Evolutionary conservation across 1,140 invertebrate genomes (phyloP).

Genomic region (Pseudomyrmex concolor): DNA sequence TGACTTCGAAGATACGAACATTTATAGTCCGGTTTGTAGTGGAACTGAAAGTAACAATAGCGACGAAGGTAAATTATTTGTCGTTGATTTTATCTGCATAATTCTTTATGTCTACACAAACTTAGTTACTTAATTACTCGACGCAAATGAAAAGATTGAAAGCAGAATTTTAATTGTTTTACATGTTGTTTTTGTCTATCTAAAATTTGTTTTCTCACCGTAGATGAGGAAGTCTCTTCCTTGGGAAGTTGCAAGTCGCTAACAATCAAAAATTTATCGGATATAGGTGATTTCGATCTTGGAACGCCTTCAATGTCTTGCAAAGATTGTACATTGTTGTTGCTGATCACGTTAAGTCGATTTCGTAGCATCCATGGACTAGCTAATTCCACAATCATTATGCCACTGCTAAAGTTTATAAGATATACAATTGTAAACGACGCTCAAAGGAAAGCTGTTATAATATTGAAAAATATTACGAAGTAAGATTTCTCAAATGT

Average conservation of each 20-base stretch:
- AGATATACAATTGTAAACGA: slow-evolving; percentile 74
- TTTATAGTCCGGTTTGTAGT: slow-evolving; percentile 83
- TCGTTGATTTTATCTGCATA: neutral
- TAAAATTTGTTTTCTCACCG: neutral
- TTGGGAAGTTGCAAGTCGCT: slow-evolving; percentile 75
- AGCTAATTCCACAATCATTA: slow-evolving; percentile 78
- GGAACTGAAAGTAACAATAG: slow-evolving; percentile 78
- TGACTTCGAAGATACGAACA: slow-evolving; percentile 76
- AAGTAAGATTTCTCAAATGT: slow-evolving; percentile 67
- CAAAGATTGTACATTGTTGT: slow-evolving; percentile 68
- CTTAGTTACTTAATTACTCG: neutral
- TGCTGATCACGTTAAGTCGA: slow-evolving; percentile 76
- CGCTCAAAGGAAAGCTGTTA: slow-evolving; percentile 59
- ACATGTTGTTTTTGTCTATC: neutral
- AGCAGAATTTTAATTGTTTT: neutral
- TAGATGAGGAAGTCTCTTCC: slow-evolving; percentile 77
- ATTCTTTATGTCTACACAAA: neutral
- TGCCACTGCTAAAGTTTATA: slow-evolving; percentile 79
- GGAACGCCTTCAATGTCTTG: slow-evolving; percentile 51
- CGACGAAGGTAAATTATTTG: slow-evolving; percentile 71
- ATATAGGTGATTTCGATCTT: slow-evolving; percentile 54
- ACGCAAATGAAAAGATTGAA: neutral
- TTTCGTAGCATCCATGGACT: slow-evolving; percentile 77
- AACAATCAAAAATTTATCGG: slow-evolving; percentile 26
- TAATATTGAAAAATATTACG: slow-evolving; percentile 77